phyloP scores from a whole-genome alignment of 2,797 vertebrate species.

The Onychomys arenicola region DNA sequence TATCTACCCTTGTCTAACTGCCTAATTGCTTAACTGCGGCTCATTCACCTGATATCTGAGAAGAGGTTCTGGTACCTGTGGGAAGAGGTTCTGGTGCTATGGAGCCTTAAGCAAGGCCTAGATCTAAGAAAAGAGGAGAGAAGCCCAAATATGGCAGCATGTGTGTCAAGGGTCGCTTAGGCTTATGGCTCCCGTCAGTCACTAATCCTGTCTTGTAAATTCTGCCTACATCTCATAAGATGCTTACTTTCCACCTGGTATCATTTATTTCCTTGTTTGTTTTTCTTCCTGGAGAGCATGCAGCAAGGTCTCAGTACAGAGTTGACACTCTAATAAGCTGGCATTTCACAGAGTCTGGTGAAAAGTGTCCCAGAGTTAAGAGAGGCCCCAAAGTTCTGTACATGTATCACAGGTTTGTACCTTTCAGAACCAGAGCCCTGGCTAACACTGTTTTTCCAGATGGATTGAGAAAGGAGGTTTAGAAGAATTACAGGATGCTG shows the following conservation, averaged over 20 bases:
- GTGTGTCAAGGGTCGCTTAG: no score
- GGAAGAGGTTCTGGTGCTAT: no score
- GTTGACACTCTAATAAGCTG: not conserved
- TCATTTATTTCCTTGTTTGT: not conserved
- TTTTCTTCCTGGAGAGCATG: slow-evolving; percentile 45
- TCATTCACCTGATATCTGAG: no score
- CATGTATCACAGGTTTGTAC: not conserved
- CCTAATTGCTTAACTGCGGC: no score
- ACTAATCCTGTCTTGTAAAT: not conserved
- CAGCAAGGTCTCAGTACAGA: not conserved
- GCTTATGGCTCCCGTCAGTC: no score
- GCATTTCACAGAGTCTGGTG: not conserved
- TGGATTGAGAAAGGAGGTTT: not conserved
- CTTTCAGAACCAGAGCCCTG: not conserved
- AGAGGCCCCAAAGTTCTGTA: not conserved
- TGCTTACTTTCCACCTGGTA: not conserved
- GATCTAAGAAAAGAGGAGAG: no score
- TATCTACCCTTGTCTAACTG: no score
- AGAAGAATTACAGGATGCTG: not conserved
- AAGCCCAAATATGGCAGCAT: no score
- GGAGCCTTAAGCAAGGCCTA: no score
- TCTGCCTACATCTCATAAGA: not conserved
- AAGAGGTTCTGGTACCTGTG: no score
- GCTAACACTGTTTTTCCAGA: not conserved
- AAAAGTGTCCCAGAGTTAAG: not conserved